Base-by-base conservation (phyloP, 2,113 vertebrate genomes). In the Lagenorhynchus albirostris region DNA sequence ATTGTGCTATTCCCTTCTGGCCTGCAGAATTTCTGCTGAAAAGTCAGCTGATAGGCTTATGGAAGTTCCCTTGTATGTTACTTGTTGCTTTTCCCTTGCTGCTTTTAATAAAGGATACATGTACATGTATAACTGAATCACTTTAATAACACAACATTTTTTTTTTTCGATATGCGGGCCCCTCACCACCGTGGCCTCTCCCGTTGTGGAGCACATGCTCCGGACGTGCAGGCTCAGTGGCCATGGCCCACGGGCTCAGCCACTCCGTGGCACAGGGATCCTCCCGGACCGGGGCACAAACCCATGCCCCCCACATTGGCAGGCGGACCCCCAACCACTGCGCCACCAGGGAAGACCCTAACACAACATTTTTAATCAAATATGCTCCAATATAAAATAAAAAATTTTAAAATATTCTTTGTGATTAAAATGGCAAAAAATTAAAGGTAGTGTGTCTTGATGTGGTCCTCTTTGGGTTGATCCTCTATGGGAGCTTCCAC, bases 121-220 rank as follows among this genome's bases (percentile, higher is more conserved):
- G 15, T 53, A 58, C 8, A 74, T 47, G 26, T 74, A 74, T 44
- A 74, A 74, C 71, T 18, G 14, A 74, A 74, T 26, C 71, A 47
- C 41, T 74, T 47, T 31, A 74, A 14, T 44, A 74, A 74, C 25
- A 47, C 14, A 74, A 47, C 71, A 18, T 47, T 3, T 2, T 74
- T 31, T 9, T 47, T 9, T 47, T 47, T 10, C 9, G 10, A 47
- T 47, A 47, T 2, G 8, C 0, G 44, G 44, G 44, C 10, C 44
- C 44, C 44, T 47, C 44, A 47, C 44, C 2, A 0, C 44, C 0
- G 44, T 47, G 44, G 44, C 10, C 44, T 11, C 44, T 47, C 44
- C 44, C 2, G 1, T 47, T 10, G 0, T 0, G 44, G 8, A 8
- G 44, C 44, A 47, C 44, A 47, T 10, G 44, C 44, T 47, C 44